phyloP scores from a whole-genome alignment of 2,113 vertebrate species.

The Cyprinodon variegatus region DNA sequence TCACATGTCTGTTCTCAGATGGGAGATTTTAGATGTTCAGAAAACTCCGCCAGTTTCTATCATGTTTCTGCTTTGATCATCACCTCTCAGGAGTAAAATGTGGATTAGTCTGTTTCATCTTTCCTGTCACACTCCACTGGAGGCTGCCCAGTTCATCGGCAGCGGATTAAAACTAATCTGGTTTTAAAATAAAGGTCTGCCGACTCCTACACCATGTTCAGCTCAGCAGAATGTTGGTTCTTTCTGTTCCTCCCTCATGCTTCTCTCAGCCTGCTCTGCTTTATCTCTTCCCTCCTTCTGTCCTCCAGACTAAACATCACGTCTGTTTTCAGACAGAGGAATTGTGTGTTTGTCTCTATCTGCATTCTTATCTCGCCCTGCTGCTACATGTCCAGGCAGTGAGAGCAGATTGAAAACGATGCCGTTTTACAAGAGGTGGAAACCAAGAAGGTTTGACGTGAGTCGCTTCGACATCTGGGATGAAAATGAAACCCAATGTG shows the following conservation, averaged over 20 bases:
- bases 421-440: not conserved
- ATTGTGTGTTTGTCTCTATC: conserved; percentile 15
- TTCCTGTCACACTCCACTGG: conserved; percentile 26
- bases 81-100: conserved; percentile 35
- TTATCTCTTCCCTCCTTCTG: conserved; percentile 45
- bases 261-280: not conserved
- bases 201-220: conserved; percentile 13
- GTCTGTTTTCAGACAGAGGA: conserved; percentile 60
- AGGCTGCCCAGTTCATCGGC: conserved; percentile 18
- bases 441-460: not conserved
- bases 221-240: not conserved
- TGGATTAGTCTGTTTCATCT: conserved; percentile 51
- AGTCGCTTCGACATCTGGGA: conserved; percentile 26
- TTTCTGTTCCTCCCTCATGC: not conserved
- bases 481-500: not conserved
- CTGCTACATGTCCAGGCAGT: conserved; percentile 26
- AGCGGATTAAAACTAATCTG: conserved; percentile 13
- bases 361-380: conserved; percentile 39
- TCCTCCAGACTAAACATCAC: conserved; percentile 65
- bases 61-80: conserved; percentile 48
- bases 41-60: conserved; percentile 12
- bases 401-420: not conserved
- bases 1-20: conserved; percentile 9
- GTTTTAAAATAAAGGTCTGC: conserved; percentile 20
- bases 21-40: not conserved